Base-by-base conservation (phyloP, 2,888 invertebrate species). In the Chydorus sphaericus region DNA sequence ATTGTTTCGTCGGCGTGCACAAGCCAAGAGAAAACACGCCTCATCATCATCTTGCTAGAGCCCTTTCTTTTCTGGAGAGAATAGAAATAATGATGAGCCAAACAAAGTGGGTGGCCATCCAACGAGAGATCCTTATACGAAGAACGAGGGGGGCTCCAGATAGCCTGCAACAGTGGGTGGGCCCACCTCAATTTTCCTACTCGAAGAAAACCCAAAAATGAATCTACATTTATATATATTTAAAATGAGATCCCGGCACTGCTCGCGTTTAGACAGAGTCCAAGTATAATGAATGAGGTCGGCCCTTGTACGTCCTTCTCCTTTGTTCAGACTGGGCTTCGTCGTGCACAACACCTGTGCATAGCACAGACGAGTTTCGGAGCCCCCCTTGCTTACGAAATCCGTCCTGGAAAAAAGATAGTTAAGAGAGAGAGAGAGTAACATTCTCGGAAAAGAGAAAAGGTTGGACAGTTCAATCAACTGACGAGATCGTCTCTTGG, bases 261-360 rank as follows among this genome's bases (percentile, higher is more conserved):
- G 44, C 44, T 28, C 44, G 44, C 44, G 44, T 44, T 44, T 44
- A 44, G 44, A 44, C 44, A 44, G 44, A 44, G 14, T 44, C 26
- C 44, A 44, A 26, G 44, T n/a, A n/a, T 44, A 44, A 44, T 44
- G 44, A 44, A 44, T 44, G 44, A 44, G 44, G 44, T 44, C 44
- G 44, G 23, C 44, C 44, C 28, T 44, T 44, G 44, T 7, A 20
- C 10, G 28, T 5, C 26, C 28, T 44, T 39, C 38, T 38, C 20
- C 16, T 3, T 44, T 20, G 2, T 7, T 44, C 23, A 8, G 23
- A 26, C 28, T n/a, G 16, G 39, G 20, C 39, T 39, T 23, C n/a
- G 8, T 26, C 44, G 3, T 44, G 14, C 28, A 44, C 44, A 44
- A 44, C 44, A 44, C 44, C 44, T 44, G 14, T n/a, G n/a, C n/a